Evolutionary conservation across 1,140 invertebrate species (phyloP).

Genomic region (Plodia interpunctella): DNA sequence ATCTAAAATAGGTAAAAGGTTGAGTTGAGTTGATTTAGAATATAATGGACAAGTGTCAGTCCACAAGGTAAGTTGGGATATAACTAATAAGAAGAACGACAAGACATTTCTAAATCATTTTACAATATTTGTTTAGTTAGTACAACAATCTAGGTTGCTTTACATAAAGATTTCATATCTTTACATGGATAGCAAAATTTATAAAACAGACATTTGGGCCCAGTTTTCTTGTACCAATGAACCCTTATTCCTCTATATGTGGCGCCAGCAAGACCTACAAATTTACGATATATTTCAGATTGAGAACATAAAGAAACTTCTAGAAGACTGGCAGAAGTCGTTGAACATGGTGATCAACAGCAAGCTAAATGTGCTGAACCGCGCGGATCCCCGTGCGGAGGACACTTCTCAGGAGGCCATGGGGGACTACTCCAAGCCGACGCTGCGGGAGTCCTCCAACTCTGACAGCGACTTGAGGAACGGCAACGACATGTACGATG

Average conservation of each 20-base stretch:
- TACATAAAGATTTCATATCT: no score
- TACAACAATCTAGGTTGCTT: no score
- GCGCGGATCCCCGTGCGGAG: conserved; percentile 39
- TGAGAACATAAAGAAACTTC: conserved; percentile 53
- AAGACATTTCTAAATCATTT: no score
- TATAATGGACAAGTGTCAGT: no score
- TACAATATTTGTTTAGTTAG: no score
- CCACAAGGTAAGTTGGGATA: no score
- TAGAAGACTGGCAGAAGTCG: conserved; percentile 62
- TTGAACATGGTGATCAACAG: conserved; percentile 57
- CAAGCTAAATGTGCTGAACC: conserved; percentile 41
- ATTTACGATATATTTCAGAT: conserved; percentile 39
- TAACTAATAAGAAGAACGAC: no score
- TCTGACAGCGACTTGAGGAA: conserved; percentile 49
- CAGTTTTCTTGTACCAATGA: no score
- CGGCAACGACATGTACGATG: conserved; percentile 24
- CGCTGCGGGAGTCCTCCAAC: conserved; percentile 38
- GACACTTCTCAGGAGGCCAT: conserved; percentile 48
- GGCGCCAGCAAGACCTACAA: background rate
- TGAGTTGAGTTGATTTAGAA: no score
- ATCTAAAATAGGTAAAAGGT: background rate
- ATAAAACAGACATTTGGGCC: no score
- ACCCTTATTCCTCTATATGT: no score
- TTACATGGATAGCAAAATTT: no score
- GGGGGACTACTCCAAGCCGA: conserved; percentile 52